A percentile compares a stretch with the other conserved stretches of the same genome.
Conservation (phyloP, 2,888 invertebrate species). For the Carcina quercana region DNA sequence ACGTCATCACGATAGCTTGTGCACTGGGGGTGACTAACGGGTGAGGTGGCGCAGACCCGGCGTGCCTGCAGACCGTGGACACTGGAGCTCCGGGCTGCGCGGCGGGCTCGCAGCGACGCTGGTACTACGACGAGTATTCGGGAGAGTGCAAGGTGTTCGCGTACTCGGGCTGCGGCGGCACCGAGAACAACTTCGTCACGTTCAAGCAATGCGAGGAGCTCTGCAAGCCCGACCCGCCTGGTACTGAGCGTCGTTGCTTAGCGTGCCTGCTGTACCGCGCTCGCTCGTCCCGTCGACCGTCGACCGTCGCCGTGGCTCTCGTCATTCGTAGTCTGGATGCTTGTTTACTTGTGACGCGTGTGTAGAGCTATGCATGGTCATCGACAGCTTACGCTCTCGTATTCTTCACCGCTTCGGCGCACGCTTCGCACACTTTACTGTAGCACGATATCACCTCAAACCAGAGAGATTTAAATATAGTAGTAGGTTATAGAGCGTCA, state of each 20-base stretch:
- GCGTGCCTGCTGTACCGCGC: conserved; percentile 2
- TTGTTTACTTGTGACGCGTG: no score
- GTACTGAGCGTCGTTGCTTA: conserved; percentile 1
- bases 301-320: no score
- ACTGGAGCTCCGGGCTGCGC: conserved; percentile 28
- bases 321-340: no score
- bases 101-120: conserved; percentile 69
- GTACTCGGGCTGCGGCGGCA: conserved; percentile 92
- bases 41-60: conserved; percentile 36
- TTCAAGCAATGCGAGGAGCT: conserved; percentile 77
- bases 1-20: conserved; percentile 7
- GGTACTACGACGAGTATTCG: conserved; percentile 80
- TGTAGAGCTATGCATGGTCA: conserved; percentile 12
- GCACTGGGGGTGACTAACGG: conserved; percentile 19
- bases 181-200: conserved; percentile 87
- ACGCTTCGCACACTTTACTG: no score
- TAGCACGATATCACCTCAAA: no score
- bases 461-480: no score
- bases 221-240: conserved; percentile 26
- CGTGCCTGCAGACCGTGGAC: conserved; percentile 42
- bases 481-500: no score
- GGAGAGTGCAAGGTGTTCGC: conserved; percentile 86
- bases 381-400: conserved; percentile 11
- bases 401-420: conserved; percentile 15
- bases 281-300: no score